Base-by-base conservation (phyloP, 1,140 invertebrate species). In the Physella acuta region DNA sequence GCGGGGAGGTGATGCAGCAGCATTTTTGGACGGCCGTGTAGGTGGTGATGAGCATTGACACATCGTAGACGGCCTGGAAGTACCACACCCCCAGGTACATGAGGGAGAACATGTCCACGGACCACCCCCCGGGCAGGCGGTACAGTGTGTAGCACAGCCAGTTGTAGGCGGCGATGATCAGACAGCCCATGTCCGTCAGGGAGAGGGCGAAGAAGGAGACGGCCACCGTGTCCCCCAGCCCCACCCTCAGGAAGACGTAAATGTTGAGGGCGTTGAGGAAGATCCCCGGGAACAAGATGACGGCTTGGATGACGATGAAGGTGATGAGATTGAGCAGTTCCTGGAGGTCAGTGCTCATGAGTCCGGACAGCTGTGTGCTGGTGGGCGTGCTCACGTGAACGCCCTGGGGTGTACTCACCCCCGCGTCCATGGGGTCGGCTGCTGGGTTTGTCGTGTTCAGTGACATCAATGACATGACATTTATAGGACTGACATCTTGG, bases 1-100 rank as follows among this genome's bases (percentile, higher is more conserved):
- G 44, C 16, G 60, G 60, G 3, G 44, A 26, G 3, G 37, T 36
- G 5, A 63, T 30, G 28, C 60, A 63, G 37, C 60, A 39, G 60
- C 60, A 63, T 63, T 63, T 63, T 26, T 63, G 60, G 20, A 63
- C 33, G 3, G 60, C 37, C 3, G 60, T 44, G 28, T 20, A 63
- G 20, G 37, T 44, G 3, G 60, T 63, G 60, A 44, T 63, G 8
- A 39, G 37, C 60, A 63, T 63, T 11, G 60, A 63, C 3, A 63
- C 37, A 28, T 63, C 60, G 28, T 20, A 37, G 37, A 44, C 8
- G 8, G 30, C 30, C 60, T 44, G 37, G 60, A n/a, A 37, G 37
- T 39, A 63, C 60, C 60, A 63, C 3, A 37, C 60, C 3, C 60
- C 60, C 3, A 63, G n/a, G 60, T 39, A 37, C 33, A 39, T 16